phyloP scores from a whole-genome alignment of 1,140 invertebrate species.

The Copidosoma floridanum region DNA sequence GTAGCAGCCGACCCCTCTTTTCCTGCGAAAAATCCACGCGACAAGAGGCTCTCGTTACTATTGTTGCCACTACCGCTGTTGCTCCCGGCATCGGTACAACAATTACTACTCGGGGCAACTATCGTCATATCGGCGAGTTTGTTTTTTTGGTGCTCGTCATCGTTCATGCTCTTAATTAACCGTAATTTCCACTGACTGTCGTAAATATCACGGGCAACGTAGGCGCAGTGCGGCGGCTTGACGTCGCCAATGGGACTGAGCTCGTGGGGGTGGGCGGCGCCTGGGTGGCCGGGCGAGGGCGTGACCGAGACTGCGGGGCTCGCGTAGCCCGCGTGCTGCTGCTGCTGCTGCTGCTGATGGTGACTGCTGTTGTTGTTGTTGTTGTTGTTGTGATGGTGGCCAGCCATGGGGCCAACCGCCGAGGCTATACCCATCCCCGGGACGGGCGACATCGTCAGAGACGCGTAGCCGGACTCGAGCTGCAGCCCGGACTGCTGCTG shows the following conservation, averaged over 20 bases:
- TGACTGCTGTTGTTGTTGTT: no score
- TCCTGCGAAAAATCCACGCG: conserved; percentile 40
- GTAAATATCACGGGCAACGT: conserved; percentile 49
- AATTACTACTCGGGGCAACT: no score
- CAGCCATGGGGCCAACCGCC: not conserved
- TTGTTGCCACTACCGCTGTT: no score
- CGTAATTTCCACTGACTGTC: conserved; percentile 48
- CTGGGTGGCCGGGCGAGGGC: conserved; percentile 42
- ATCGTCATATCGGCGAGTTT: no score
- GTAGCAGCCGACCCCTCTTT: no score
- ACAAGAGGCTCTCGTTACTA: no score
- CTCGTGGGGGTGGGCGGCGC: conserved; percentile 44
- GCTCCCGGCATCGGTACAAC: no score
- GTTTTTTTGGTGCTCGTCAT: no score
- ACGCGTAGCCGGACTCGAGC: conserved; percentile 42
- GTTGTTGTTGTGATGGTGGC: not conserved
- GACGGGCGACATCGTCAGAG: conserved; percentile 50
- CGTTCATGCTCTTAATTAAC: no score
- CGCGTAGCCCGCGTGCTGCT: conserved; percentile 50
- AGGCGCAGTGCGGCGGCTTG: conserved; percentile 45
- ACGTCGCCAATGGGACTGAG: conserved; percentile 49
- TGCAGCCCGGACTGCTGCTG: conserved; percentile 40
- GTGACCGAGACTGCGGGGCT: conserved; percentile 46
- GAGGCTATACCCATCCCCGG: conserved; percentile 11
- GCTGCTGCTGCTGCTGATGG: no score